phyloP scores from a whole-genome alignment of 2,797 vertebrate species.

The Vespertilio murinus region DNA sequence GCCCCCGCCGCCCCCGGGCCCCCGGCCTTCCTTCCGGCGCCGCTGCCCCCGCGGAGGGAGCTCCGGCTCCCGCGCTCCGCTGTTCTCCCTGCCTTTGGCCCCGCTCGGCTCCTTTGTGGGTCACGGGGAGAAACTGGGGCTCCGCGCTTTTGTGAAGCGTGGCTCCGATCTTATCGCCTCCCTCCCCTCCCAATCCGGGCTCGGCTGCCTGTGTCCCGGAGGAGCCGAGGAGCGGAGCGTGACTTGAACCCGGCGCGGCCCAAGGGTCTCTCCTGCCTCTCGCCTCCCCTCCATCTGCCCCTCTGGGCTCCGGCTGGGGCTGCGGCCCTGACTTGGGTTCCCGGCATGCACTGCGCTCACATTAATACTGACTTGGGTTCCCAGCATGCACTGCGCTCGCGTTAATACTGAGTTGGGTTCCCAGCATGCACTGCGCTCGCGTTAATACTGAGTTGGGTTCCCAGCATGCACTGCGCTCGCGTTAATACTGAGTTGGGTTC shows the following conservation, averaged over 20 bases:
- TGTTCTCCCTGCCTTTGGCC: not conserved
- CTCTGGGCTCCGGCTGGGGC: not conserved
- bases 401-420: no score
- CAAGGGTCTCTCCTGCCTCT: not conserved
- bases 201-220: not conserved
- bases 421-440: no score
- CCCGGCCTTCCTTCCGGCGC: not conserved
- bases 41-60: accelerated
- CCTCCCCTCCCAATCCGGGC: constrained; percentile 20
- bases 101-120: not conserved
- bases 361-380: no score
- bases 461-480: no score
- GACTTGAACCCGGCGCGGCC: not conserved
- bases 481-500: no score
- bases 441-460: no score
- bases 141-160: not conserved
- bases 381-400: no score
- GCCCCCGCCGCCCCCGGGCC: not conserved
- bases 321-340: not conserved
- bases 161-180: constrained; percentile 5
- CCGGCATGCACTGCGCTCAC: no score
- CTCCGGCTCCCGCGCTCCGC: not conserved
- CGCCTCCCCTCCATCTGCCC: not conserved
- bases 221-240: constrained; percentile 35
- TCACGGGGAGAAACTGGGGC: not conserved